Evolutionary conservation across 1,140 invertebrate genomes (phyloP).

Genomic region (Dinothrombium tinctorium): DNA sequence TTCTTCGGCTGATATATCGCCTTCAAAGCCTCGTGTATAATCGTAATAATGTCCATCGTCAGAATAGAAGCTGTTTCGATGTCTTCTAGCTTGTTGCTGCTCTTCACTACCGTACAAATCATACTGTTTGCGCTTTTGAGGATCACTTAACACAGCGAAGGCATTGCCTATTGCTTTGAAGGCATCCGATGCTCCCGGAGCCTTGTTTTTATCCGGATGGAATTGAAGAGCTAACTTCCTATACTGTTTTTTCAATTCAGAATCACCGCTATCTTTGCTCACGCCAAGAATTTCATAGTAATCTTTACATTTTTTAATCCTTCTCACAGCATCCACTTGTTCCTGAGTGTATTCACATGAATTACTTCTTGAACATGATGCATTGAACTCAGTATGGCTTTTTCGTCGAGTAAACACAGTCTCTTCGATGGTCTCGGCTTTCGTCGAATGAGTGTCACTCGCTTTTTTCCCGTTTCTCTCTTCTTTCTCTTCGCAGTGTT

Average conservation of each 20-base stretch:
- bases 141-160: conserved; percentile 71
- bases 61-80: conserved; percentile 13
- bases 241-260: conserved; percentile 88
- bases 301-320: conserved; percentile 65
- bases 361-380: too few relatives aligned
- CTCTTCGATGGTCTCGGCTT: too few relatives aligned
- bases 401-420: too few relatives aligned
- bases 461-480: too few relatives aligned
- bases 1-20: conserved; percentile 86
- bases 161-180: conserved; percentile 95
- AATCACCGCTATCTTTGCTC: conserved; percentile 67
- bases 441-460: too few relatives aligned
- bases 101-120: conserved; percentile 50
- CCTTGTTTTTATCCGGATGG: conserved; percentile 90
- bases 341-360: conserved; percentile 32
- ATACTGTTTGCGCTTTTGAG: conserved; percentile 80
- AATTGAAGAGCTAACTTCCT: conserved; percentile 82
- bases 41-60: conserved; percentile 21
- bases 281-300: conserved; percentile 91
- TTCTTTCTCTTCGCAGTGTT: too few relatives aligned
- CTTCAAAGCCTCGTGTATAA: conserved; percentile 62
- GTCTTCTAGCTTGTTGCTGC: conserved; percentile 15
- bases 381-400: too few relatives aligned
- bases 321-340: conserved; percentile 37
- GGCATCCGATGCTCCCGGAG: conserved; percentile 77